Evolutionary conservation across 2,113 vertebrate genomes (phyloP).

Genomic region (Pontoporia blainvillei): DNA sequence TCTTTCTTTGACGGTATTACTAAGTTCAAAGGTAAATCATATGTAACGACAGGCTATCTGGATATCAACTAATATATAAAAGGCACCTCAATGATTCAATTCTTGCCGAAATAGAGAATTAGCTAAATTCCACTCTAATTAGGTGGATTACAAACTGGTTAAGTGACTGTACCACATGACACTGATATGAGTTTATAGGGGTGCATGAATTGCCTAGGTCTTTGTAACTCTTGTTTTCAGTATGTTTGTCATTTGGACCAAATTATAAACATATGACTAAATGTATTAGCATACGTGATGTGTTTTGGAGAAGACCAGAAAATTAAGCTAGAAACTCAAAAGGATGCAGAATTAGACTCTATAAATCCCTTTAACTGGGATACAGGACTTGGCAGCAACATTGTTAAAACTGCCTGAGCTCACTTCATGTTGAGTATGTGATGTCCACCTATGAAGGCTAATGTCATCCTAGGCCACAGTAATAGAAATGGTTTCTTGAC

Average conservation of each 20-base stretch:
- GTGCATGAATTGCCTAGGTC: neutral
- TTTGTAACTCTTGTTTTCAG: conserved; percentile 26
- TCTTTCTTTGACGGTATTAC: neutral
- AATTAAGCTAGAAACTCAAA: neutral
- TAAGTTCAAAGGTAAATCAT: conserved; percentile 10
- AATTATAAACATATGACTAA: neutral
- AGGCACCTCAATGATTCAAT: neutral
- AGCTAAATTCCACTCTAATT: neutral
- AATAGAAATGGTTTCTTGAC: neutral
- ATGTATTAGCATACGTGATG: neutral
- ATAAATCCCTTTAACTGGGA: neutral
- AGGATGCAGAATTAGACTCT: neutral
- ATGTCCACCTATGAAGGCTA: neutral
- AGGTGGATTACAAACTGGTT: neutral
- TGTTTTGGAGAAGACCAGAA: conserved; percentile 29
- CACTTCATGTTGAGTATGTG: neutral
- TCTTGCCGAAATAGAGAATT: neutral
- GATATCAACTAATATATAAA: neutral
- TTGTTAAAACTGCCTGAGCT: conserved; percentile 9
- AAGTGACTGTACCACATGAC: neutral
- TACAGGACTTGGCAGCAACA: neutral
- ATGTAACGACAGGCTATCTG: neutral
- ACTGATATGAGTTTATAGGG: neutral
- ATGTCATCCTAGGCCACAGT: neutral
- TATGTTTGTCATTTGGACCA: neutral